phyloP scores from a whole-genome alignment of 1,140 invertebrate species.

The Parapsyche elsis region DNA sequence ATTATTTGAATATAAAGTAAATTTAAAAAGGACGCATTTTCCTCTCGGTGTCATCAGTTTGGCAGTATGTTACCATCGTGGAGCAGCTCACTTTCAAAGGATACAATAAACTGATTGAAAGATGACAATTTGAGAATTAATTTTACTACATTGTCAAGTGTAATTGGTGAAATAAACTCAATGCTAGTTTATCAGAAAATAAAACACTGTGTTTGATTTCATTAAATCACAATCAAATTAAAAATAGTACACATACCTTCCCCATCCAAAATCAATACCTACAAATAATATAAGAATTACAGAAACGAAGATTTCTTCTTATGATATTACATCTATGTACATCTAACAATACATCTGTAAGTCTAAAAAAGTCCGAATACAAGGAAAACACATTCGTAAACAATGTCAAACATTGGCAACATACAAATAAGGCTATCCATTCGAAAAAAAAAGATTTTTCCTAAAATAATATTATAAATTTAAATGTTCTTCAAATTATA shows the following conservation, averaged over 20 bases:
- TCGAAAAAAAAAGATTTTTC: too few relatives aligned
- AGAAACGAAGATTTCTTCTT: too few relatives aligned
- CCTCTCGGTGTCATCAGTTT: slow-evolving; percentile 53
- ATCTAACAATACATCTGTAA: too few relatives aligned
- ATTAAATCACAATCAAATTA: background rate
- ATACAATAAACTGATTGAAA: slow-evolving; percentile 52
- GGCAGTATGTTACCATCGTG: slow-evolving; percentile 47
- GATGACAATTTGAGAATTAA: slow-evolving; percentile 54
- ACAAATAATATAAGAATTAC: too few relatives aligned
- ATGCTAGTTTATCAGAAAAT: slow-evolving; percentile 69
- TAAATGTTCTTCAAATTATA: too few relatives aligned
- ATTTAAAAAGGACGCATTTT: slow-evolving; percentile 36
- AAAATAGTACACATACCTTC: background rate
- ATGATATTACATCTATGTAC: too few relatives aligned
- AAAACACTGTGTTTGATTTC: slow-evolving; percentile 49
- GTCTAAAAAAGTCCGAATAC: too few relatives aligned
- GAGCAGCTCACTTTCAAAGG: slow-evolving; percentile 48
- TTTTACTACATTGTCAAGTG: slow-evolving; percentile 68
- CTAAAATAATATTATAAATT: too few relatives aligned
- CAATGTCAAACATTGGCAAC: too few relatives aligned
- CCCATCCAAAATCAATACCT: too few relatives aligned
- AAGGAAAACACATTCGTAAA: too few relatives aligned
- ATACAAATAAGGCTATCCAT: too few relatives aligned
- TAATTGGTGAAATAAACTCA: slow-evolving; percentile 71
- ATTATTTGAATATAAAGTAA: slow-evolving; percentile 21